These are phyloP conservation scores for Lepidochrysops patricia DNA, from an alignment of 2,888 invertebrate genomes.

Conservation along the genomic window DNA sequence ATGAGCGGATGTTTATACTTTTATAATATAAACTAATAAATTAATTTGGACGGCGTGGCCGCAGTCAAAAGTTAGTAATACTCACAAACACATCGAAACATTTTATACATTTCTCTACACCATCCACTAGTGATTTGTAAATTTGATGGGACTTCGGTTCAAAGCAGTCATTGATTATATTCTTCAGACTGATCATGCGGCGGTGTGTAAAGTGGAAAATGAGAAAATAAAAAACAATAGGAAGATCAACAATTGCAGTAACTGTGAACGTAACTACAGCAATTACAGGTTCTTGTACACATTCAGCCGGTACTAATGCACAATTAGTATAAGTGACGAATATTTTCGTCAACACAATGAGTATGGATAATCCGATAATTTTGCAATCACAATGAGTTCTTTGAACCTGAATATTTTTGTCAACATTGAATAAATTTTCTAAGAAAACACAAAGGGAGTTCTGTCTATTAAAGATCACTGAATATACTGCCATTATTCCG, in stretches of 20 bases:
- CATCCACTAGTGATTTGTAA: slow-evolving; percentile 1
- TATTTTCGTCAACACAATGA: not conserved
- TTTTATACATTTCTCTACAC: not conserved
- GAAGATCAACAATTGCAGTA: not conserved
- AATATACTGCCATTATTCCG: not conserved
- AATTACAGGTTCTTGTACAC: not conserved
- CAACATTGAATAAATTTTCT: not conserved
- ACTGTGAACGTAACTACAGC: not conserved
- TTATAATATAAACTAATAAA: too few species aligned
- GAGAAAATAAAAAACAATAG: not conserved
- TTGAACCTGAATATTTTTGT: not conserved
- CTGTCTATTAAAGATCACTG: not conserved
- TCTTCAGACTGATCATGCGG: not conserved
- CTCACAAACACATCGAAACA: not conserved
- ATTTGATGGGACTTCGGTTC: not conserved
- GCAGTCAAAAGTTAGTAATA: too few species aligned
- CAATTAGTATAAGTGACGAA: not conserved
- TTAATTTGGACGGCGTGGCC: too few species aligned
- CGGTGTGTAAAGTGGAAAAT: not conserved
- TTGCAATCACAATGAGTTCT: not conserved
- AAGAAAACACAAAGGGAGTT: not conserved
- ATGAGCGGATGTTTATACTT: too few species aligned
- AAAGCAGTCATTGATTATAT: not conserved
- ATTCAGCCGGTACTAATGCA: not conserved
- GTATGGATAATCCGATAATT: not conserved